These are phyloP conservation scores for Calycopis cecrops DNA, from an alignment of 1,140 invertebrate genomes.

Conservation along the genomic window DNA sequence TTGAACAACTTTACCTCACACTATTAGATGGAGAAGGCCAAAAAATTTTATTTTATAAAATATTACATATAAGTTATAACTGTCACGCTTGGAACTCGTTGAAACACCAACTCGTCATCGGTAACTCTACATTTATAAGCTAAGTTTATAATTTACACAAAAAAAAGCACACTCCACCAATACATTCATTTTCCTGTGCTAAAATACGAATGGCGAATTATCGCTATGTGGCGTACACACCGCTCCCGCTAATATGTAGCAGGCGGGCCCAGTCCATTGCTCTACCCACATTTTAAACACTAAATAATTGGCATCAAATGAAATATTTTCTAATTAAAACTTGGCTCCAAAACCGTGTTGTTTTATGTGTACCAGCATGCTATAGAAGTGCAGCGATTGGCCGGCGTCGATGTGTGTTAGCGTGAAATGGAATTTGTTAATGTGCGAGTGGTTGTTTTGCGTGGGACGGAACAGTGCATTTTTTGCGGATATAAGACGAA, in stretches of 20 bases:
- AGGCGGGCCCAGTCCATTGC: neutral
- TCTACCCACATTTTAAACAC: conserved; percentile 5
- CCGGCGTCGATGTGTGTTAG: conserved; percentile 12
- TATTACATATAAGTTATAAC: too few species aligned
- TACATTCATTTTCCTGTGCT: too few species aligned
- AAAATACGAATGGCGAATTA: too few species aligned
- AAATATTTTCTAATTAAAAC: conserved; percentile 2
- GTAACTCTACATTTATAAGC: too few species aligned
- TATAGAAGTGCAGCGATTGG: conserved; percentile 21
- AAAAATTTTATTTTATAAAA: too few species aligned
- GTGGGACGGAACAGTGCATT: conserved; percentile 69
- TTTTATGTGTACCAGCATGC: conserved; percentile 8
- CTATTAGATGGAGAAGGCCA: too few species aligned
- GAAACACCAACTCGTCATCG: too few species aligned
- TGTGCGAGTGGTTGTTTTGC: conserved; percentile 33
- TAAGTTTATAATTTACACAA: too few species aligned
- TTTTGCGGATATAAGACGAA: conserved; percentile 68
- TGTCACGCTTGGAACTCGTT: too few species aligned
- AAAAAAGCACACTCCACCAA: too few species aligned
- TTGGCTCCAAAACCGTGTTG: neutral
- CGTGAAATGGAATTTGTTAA: conserved; percentile 8
- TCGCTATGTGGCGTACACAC: neutral
- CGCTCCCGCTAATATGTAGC: neutral
- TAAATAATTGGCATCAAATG: neutral
- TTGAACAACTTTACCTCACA: too few species aligned